phyloP scores from a whole-genome alignment of 2,797 vertebrate species.

The Muraenolepis orangiensis region DNA sequence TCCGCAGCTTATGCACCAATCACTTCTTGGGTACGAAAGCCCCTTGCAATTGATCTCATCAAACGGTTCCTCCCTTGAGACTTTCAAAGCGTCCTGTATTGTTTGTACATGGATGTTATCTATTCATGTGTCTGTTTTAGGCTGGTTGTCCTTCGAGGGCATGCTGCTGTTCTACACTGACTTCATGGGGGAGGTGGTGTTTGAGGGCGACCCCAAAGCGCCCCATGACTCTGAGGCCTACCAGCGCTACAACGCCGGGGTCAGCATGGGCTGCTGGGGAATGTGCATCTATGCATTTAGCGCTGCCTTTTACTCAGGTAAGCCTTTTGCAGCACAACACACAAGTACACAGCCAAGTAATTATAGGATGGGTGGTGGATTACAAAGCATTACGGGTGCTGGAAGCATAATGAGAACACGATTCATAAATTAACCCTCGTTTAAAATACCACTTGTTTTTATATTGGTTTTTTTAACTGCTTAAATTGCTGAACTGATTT shows the following conservation, averaged over 20 bases:
- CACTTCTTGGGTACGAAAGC: constrained; percentile 90
- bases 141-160: constrained; percentile 97
- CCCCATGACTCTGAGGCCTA: constrained; percentile 87
- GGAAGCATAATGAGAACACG: neutral
- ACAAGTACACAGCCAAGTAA: neutral
- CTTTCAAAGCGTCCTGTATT: neutral
- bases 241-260: constrained; percentile 88
- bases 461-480: neutral
- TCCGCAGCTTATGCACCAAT: constrained; percentile 95
- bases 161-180: constrained; percentile 99
- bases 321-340: constrained; percentile 1
- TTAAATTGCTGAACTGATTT: neutral
- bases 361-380: neutral
- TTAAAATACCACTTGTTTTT: neutral
- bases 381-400: neutral
- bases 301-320: constrained; percentile 97
- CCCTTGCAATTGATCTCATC: neutral
- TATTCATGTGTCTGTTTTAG: constrained; percentile 67
- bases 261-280: constrained; percentile 98
- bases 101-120: neutral
- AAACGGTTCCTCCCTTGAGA: neutral
- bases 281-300: constrained; percentile 99
- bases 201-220: constrained; percentile 91
- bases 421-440: neutral
- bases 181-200: constrained; percentile 99